A percentile compares a stretch with the other conserved stretches of the same genome.
phyloP scores from a whole-genome alignment of 1,140 invertebrate species.

The Asobara japonica region DNA sequence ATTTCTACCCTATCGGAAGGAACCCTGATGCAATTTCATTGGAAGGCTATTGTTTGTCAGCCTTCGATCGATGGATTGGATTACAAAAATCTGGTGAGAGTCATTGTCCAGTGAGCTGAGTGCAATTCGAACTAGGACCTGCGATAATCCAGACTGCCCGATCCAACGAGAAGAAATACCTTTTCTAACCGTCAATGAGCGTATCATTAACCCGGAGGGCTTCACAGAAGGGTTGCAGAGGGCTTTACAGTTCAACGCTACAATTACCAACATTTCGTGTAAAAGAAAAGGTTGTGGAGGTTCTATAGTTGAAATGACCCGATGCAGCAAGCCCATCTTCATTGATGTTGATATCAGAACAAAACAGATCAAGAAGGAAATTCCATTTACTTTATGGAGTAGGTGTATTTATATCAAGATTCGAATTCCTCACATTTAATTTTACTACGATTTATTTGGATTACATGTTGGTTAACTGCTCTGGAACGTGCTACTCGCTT shows the following conservation, averaged over 20 bases:
- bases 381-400: too few relatives aligned
- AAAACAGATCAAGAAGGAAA: neutral
- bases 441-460: too few relatives aligned
- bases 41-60: neutral
- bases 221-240: neutral
- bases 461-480: too few relatives aligned
- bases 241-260: neutral
- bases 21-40: neutral
- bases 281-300: neutral
- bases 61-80: neutral
- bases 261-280: neutral
- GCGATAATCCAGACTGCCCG: neutral
- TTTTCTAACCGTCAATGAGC: neutral
- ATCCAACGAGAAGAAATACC: neutral
- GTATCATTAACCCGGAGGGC: neutral
- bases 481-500: too few relatives aligned
- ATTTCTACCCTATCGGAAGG: neutral
- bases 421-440: too few relatives aligned
- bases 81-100: neutral
- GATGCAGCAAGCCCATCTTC: neutral
- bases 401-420: too few relatives aligned
- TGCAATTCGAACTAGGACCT: neutral
- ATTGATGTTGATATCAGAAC: neutral
- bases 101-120: neutral
- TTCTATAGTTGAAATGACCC: neutral